phyloP scores from a whole-genome alignment of 2,888 invertebrate species.

The Noctua comes region DNA sequence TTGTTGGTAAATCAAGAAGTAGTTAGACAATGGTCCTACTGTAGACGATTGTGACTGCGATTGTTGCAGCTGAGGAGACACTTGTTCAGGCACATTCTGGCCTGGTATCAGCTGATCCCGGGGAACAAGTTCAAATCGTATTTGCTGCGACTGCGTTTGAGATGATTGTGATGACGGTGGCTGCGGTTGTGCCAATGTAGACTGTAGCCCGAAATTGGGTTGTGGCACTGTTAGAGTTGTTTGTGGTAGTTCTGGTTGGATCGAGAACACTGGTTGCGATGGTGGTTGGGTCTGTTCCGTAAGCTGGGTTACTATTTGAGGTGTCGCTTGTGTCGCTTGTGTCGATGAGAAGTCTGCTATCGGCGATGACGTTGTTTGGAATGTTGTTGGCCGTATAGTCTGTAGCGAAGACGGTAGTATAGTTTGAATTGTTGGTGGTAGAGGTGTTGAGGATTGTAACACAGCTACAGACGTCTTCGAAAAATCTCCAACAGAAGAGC shows the following conservation, averaged over 20 bases:
- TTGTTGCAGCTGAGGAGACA: slow-evolving; percentile 28
- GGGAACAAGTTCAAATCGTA: slow-evolving; percentile 45
- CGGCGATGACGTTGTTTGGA: slow-evolving; percentile 22
- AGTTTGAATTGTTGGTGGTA: slow-evolving; percentile 40
- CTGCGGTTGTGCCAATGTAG: slow-evolving; percentile 15
- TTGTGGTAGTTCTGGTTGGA: slow-evolving; percentile 22
- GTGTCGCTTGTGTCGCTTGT: slow-evolving; percentile 32
- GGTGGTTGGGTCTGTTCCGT: slow-evolving; percentile 46
- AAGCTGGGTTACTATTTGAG: slow-evolving; percentile 46
- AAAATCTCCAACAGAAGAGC: slow-evolving; percentile 36
- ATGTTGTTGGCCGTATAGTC: slow-evolving; percentile 24
- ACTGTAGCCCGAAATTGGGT: slow-evolving; percentile 10
- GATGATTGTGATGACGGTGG: slow-evolving; percentile 35
- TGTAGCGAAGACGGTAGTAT: slow-evolving; percentile 19
- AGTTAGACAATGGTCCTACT: slow-evolving; percentile 57
- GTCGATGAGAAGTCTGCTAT: slow-evolving; percentile 34
- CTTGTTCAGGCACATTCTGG: slow-evolving; percentile 33
- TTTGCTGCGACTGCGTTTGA: slow-evolving; percentile 52
- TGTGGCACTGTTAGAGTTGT: slow-evolving; percentile 40
- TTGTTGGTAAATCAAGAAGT: slow-evolving; percentile 76
- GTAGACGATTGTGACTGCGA: slow-evolving; percentile 40
- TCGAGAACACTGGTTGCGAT: slow-evolving; percentile 35
- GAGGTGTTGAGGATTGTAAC: slow-evolving; percentile 51
- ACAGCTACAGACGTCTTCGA: slow-evolving; percentile 32
- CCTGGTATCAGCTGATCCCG: slow-evolving; percentile 22